Conservation (phyloP, 2,888 invertebrate species). For the Marronus borbonicus region DNA sequence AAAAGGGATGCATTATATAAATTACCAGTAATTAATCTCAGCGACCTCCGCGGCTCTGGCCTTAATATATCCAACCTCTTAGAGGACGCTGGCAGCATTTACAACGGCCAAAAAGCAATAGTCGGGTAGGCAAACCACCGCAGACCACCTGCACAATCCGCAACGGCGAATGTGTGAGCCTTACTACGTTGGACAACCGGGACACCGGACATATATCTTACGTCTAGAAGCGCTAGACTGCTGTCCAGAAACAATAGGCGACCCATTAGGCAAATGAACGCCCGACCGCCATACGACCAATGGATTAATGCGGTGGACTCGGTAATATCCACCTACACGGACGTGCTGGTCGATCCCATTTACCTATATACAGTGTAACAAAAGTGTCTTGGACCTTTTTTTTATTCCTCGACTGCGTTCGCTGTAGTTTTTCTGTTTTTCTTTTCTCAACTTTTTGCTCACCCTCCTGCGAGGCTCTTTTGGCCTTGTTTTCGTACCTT, state of each 20-base stretch:
- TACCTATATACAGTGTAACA: constrained; percentile 66
- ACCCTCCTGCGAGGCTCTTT: constrained; percentile 1
- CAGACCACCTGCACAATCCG: constrained; percentile 50
- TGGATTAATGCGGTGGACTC: constrained; percentile 49
- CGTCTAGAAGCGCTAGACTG: constrained; percentile 66
- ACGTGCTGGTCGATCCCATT: constrained; percentile 56
- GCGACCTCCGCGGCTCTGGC: constrained; percentile 30
- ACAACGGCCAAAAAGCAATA: constrained; percentile 9
- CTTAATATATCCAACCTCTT: neutral
- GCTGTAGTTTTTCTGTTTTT: constrained; percentile 37
- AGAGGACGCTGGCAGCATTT: neutral
- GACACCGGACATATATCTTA: constrained; percentile 67
- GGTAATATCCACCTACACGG: constrained; percentile 47
- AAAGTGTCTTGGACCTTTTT: constrained; percentile 56
- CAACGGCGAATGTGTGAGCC: constrained; percentile 55
- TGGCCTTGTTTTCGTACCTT: constrained; percentile 33
- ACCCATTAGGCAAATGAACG: constrained; percentile 70
- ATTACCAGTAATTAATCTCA: constrained; percentile 52
- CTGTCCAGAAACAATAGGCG: constrained; percentile 69
- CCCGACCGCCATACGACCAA: constrained; percentile 59
- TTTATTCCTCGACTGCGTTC: constrained; percentile 32
- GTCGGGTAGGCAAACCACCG: constrained; percentile 26
- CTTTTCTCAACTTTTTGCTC: constrained; percentile 36
- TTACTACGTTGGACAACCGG: constrained; percentile 59
- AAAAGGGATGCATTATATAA: constrained; percentile 50